Conservation (phyloP, 1,140 invertebrate genomes). For the Carposina sasakii region DNA sequence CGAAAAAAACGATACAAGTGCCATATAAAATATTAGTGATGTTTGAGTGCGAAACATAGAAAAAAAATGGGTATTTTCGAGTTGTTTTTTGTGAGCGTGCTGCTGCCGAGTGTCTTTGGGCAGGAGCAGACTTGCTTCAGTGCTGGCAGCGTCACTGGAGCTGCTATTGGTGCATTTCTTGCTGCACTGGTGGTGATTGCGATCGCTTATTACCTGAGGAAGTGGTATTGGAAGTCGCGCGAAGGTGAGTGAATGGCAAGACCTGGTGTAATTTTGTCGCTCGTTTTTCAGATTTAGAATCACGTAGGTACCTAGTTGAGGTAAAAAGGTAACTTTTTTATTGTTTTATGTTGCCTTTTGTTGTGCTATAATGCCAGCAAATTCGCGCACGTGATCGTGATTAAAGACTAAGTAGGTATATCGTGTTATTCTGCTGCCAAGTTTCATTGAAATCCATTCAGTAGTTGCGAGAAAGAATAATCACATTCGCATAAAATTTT, state of each 20-base stretch:
- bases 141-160: conserved; percentile 63
- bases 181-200: conserved; percentile 56
- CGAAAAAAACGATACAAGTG: conserved; percentile 52
- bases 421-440: too few relatives aligned
- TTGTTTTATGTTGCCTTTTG: too few relatives aligned
- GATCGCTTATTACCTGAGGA: conserved; percentile 58
- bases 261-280: too few relatives aligned
- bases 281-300: too few relatives aligned
- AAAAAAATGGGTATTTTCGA: conserved; percentile 56
- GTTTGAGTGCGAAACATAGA: conserved; percentile 36
- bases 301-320: too few relatives aligned
- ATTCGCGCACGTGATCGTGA: too few relatives aligned
- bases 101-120: conserved; percentile 59
- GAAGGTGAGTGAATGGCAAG: conserved; percentile 63
- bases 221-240: conserved; percentile 64
- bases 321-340: too few relatives aligned
- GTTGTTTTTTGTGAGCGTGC: conserved; percentile 58
- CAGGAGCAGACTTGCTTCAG: conserved; percentile 64
- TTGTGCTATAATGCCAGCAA: too few relatives aligned
- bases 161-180: conserved; percentile 63
- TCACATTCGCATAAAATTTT: too few relatives aligned
- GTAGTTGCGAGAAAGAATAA: too few relatives aligned
- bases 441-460: too few relatives aligned
- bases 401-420: too few relatives aligned
- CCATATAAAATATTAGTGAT: conserved; percentile 68